Evolutionary conservation across 2,888 invertebrate species (phyloP), one percentile per base, ranked within the genome.

Genomic region (Tineola bisselliella): DNA sequence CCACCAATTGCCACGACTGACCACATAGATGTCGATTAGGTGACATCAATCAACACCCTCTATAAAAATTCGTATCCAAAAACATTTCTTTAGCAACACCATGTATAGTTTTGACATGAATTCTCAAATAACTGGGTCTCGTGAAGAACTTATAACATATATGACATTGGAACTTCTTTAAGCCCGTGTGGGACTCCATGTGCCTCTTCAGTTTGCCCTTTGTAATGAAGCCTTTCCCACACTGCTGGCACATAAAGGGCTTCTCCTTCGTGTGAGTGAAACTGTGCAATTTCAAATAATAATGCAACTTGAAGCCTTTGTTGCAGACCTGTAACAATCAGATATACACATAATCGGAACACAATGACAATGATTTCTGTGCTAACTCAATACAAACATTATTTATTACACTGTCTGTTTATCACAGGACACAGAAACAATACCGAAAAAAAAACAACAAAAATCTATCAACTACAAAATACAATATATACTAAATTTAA

Each of bases 131-230:
- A 43, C 81, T 81, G 0, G 84, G 83, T 5, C 86, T 63, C 0
- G 86, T 86, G 64, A 87, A 87, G 63, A 79, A 86, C 60, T 87
- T 87, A 31, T 79, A 83, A n/a, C 86, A 87, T 0, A 87, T 77
- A 54, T 87, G 84, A 64, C 86, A 86, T 60, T 86, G 86, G 62
- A 80, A 83, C 38, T 86, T 86, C 59, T 86, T 86, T 0, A 84
- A 58, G 0, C 86, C 86, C 0, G 80, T 73, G 10, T 87, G 86
- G 0, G 86, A 83, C 56, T 86, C 86, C 5, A 84, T 13, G 12
- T 87, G 86, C 0, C 86, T 62, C n/a, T 86, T 86, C 0, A 87
- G 60, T 18, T 87, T 87, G 0, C 86, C 86, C 8, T 79, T 74
- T 0, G 86, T 87, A 0, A 87, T 87, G 43, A 87, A 87, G 0